Base-by-base conservation (phyloP, 2,113 vertebrate genomes). In the Butastur rufipennis region DNA sequence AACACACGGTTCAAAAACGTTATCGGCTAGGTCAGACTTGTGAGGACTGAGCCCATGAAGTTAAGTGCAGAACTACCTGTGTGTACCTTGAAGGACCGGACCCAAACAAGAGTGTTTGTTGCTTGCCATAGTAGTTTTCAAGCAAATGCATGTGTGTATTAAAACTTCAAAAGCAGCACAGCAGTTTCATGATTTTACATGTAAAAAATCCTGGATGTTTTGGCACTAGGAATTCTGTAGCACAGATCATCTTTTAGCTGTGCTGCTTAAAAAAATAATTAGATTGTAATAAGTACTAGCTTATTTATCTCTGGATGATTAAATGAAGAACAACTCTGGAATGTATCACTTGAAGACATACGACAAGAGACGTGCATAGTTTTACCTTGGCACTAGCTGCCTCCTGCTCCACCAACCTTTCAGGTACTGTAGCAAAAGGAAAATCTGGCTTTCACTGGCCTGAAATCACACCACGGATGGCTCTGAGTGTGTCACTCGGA, bases 81-180 rank as follows among this genome's bases (percentile, higher is more conserved):
- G 9, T 19, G 72, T 3, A 58, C 11, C 38, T 88, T 72, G 40
- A 74, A 90, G 68, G 50, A 82, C 50, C 1, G 6, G 75, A 78
- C 48, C 17, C 62, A 91, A 91, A 61, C 73, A 90, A 66, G 55
- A 27, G 48, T 15, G 40, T 93, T 95, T 85, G 16, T 74, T 82
- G 61, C 79, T 89, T 71, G 68, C 11, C 6, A 10, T 29, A 72
- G 74, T 81, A 80, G 25, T 88, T 96, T 93, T 90, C 43, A 90
- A 74, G 77, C 66, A 87, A 82, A 68, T 43, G 34, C 17, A 22
- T 14, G 17, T 72, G 34, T 85, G 91, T 93, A 63, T 95, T 91
- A 67, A 94, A 96, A 88, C 97, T 95, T 97, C 86, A 96, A 95
- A 97, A 94, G 74, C 66, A 80, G 81, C 70, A 42, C 47, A 94